Conservation (phyloP, 2,888 invertebrate species). For the Seladonia tumulorum region DNA sequence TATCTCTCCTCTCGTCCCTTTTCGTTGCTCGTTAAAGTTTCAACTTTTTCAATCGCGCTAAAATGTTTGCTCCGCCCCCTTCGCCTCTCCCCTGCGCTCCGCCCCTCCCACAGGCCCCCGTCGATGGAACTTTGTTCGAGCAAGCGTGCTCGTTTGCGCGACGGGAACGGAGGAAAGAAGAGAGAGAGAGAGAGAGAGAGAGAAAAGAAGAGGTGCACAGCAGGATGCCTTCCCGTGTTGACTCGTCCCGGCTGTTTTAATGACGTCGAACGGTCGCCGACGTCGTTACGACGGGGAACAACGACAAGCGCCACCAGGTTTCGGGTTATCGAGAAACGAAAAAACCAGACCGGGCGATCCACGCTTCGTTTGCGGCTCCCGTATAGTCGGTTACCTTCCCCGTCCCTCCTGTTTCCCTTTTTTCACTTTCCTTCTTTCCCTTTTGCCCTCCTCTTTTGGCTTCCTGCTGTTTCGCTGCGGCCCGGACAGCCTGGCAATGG, state of each 20-base stretch:
- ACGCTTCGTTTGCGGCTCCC: slow-evolving; percentile 14
- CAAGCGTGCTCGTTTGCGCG: slow-evolving; percentile 24
- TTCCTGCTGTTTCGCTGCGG: background rate
- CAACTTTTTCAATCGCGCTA: slow-evolving; percentile 68
- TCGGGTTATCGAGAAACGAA: slow-evolving; percentile 19
- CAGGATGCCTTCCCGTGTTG: slow-evolving; percentile 10
- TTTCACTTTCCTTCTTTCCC: background rate
- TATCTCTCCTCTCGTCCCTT: slow-evolving; percentile 7
- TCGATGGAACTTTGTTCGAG: slow-evolving; percentile 16
- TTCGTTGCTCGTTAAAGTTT: slow-evolving; percentile 49
- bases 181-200: background rate
- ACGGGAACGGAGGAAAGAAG: background rate
- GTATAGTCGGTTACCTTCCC: slow-evolving; percentile 2
- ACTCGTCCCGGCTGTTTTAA: slow-evolving; percentile 36
- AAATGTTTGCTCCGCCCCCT: slow-evolving; percentile 57
- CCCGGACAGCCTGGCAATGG: background rate
- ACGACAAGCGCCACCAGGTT: slow-evolving; percentile 10
- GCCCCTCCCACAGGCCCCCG: background rate
- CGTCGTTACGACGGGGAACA: slow-evolving; percentile 48
- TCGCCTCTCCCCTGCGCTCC: background rate
- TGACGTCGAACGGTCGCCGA: slow-evolving; percentile 38
- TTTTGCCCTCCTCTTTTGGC: background rate
- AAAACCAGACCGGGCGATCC: slow-evolving; percentile 10
- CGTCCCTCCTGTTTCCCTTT: background rate
- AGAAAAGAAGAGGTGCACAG: background rate